Evolutionary conservation across 2,888 invertebrate genomes (phyloP), one percentile per base, ranked within the genome.

Genomic region (Eupithecia inturbata): DNA sequence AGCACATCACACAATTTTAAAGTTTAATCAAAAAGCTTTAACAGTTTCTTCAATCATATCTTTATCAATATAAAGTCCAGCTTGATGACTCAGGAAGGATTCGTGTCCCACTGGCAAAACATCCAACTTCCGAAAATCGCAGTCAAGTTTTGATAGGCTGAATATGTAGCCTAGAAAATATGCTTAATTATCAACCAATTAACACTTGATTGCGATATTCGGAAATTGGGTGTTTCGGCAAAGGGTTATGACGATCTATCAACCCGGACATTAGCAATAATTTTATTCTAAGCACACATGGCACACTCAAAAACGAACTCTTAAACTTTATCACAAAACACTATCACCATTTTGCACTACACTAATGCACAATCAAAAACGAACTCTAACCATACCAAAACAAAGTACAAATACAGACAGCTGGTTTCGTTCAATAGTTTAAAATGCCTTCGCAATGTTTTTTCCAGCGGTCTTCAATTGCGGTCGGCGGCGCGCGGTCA

Each of bases 351-450:
- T 53, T 22, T 22, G 10, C 49, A 49, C 49, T n/a, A 10, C 22
- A 22, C 53, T 49, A 28, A 62, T 31, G 19, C 19, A 63, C 63
- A 63, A 36, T 26, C 39, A 66, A 66, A 22, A 66, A 36, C 22
- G 16, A 36, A 41, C 39, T 36, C 26, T 12, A 33, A n/a, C n/a
- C 12, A n/a, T n/a, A 64, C 31, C 14, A 33, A 19, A 64, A 64
- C 62, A 77, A 68, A 82, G 84, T 82, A 81, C 64, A 74, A 76
- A 68, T 45, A 68, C 53, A 74, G 77, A 75, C 80, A 79, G 71
- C 79, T 77, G 67, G 91, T 92, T 90, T 86, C 88, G 87, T 90
- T 90, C 88, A 88, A 90, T 88, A 89, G 90, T 89, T 88, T 87
- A 87, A 87, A 83, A 77, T 75, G 75, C 85, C 88, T 77, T 87